Evolutionary conservation across 92 coral and sea anemone species (phyloP), one percentile per base, ranked within the genome.

Genomic region (Parazoanthus atlanticus): DNA sequence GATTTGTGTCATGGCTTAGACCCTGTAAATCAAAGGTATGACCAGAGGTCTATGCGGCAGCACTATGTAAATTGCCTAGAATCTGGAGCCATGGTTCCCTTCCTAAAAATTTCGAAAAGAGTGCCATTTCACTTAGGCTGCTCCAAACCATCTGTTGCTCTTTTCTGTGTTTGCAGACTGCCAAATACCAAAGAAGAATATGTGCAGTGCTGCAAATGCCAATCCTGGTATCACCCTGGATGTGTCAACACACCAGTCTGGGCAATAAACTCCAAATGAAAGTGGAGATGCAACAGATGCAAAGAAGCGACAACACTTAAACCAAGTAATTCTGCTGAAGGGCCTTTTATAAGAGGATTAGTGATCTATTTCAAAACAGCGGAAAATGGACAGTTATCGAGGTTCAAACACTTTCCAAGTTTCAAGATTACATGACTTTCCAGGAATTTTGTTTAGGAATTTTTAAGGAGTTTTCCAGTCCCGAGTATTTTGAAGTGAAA

Each of bases 1-100:
- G 87, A 88, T 29, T 70, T 92, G 73, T 90, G 95, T 64, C 85
- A 90, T 84, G 93, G 93, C 36, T 28, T 86, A 25, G 89, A 88
- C 84, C 93, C 93, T 46, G 79, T 28, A 1, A 84, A 85, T 67
- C 74, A 74, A 71, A 91, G 75, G 65, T 88, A 93, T 86, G 74
- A 88, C 38, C 93, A 90, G 56, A 52, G 76, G 6, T 40, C 81
- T 71, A 72, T 88, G 93, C 86, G 89, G 11, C 88, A 90, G 77
- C 93, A 93, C 81, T 81, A 85, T 81, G 80, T 88, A 74, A 72
- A 31, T 80, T 90, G 94, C 80, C 69, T 92, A 7, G 90, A 34
- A 34, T 34, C 38, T 34, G 2, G 38, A 3, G 38, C 38, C 38
- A 34, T 34, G 38, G 38, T 34, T 34, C 38, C 38, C n/a, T 90